A percentile compares a stretch with the other conserved stretches of the same genome.
Conservation (phyloP, 1,140 invertebrate species). For the Epicauta chinensis region DNA sequence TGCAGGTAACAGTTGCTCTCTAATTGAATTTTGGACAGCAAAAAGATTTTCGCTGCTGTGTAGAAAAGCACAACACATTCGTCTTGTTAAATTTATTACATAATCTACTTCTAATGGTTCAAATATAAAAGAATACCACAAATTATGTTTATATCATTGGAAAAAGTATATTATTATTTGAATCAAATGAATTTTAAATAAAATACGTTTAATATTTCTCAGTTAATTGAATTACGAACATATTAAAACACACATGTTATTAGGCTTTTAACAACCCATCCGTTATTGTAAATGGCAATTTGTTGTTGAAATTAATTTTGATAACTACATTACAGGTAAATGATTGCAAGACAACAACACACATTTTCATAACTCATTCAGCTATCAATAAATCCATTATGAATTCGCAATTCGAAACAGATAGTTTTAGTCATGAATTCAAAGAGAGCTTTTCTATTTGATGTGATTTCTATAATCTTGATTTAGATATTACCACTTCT, state of each 20-base stretch:
- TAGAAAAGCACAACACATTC: neutral
- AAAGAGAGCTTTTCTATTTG: no score
- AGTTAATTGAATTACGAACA: conserved; percentile 37
- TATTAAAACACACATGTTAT: conserved; percentile 35
- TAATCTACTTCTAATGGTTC: conserved; percentile 12
- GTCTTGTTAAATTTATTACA: neutral
- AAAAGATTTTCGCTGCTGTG: conserved; percentile 6
- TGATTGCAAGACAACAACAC: conserved; percentile 28
- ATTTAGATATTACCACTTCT: neutral
- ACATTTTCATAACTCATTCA: conserved; percentile 27
- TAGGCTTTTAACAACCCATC: conserved; percentile 39
- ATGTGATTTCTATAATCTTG: no score
- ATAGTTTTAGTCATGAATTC: no score
- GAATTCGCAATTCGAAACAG: no score
- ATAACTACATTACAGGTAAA: conserved; percentile 24
- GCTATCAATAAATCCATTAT: no score
- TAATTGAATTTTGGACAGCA: conserved; percentile 22
- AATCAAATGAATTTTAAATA: conserved; percentile 32
- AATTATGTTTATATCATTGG: no score
- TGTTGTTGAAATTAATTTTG: conserved; percentile 36
- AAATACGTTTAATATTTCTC: conserved; percentile 37
- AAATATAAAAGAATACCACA: conserved; percentile 2
- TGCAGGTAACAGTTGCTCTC: conserved; percentile 11
- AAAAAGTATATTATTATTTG: no score
- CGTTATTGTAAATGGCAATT: conserved; percentile 34